phyloP scores from a whole-genome alignment of 2,888 invertebrate genomes.

The Atherix ibis region DNA sequence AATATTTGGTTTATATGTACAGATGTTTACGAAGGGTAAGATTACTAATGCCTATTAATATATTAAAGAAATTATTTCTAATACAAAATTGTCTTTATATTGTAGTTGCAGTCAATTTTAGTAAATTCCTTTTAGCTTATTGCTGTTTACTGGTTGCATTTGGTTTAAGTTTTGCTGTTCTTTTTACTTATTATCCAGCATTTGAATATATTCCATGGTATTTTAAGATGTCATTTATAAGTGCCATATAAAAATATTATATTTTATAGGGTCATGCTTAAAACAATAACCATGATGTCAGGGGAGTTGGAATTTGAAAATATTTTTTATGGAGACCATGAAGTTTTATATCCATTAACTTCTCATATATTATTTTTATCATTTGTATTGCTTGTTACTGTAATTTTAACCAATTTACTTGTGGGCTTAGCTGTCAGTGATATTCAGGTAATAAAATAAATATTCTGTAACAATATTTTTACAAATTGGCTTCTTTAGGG shows the following conservation, averaged over 20 bases:
- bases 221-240: too few relatives aligned
- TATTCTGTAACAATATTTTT: not conserved
- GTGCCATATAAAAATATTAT: not conserved
- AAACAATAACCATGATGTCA: conserved; percentile 79
- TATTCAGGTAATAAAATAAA: conserved; percentile 39
- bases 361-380: conserved; percentile 59
- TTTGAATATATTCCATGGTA: conserved; percentile 42
- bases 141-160: conserved; percentile 67
- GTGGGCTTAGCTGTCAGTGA: conserved; percentile 77
- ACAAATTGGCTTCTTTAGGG: conserved; percentile 28
- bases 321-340: conserved; percentile 49
- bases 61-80: too few relatives aligned
- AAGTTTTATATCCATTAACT: conserved; percentile 51
- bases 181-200: conserved; percentile 61
- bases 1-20: conserved; percentile 69
- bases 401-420: conserved; percentile 67
- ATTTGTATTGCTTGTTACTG: conserved; percentile 64
- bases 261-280: conserved; percentile 37
- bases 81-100: too few relatives aligned
- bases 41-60: too few relatives aligned
- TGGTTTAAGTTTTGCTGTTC: conserved; percentile 62
- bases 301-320: conserved; percentile 76
- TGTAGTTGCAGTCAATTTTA: conserved; percentile 61
- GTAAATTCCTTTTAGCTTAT: conserved; percentile 65
- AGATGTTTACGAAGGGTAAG: conserved; percentile 67